Evolutionary conservation across 2,888 invertebrate genomes (phyloP).

Genomic region (Limulus polyphemus): DNA sequence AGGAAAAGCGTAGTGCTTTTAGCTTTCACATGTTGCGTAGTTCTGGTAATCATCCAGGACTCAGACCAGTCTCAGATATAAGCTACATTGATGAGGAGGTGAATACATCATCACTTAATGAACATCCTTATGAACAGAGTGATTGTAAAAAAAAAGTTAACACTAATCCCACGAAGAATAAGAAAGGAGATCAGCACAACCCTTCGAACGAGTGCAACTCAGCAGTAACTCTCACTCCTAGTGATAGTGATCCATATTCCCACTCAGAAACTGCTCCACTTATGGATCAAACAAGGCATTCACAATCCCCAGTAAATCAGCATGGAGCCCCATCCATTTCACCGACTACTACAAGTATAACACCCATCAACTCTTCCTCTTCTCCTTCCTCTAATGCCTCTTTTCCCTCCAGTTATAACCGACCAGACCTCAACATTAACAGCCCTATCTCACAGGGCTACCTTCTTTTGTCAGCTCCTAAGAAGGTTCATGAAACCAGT

Average conservation of each 20-base stretch:
- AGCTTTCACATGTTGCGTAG: slow-evolving; percentile 64
- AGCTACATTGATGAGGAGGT: slow-evolving; percentile 62
- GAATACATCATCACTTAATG: slow-evolving; percentile 36
- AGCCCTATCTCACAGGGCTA: slow-evolving; percentile 24
- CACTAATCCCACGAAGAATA: too few species aligned
- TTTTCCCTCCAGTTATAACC: slow-evolving; percentile 2
- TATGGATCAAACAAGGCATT: neutral
- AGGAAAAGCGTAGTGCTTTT: slow-evolving; percentile 94
- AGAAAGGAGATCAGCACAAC: neutral
- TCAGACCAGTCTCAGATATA: slow-evolving; percentile 66
- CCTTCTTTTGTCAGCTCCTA: slow-evolving; percentile 24
- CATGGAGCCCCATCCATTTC: too few species aligned
- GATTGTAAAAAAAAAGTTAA: too few species aligned
- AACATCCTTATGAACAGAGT: slow-evolving; percentile 25
- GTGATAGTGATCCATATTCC: neutral
- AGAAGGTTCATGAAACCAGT: slow-evolving; percentile 54
- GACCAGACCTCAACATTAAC: neutral
- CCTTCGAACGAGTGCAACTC: neutral
- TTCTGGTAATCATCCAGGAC: slow-evolving; percentile 60
- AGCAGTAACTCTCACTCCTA: neutral
- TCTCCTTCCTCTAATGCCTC: slow-evolving; percentile 13
- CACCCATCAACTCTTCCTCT: slow-evolving; percentile 17
- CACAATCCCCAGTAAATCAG: too few species aligned
- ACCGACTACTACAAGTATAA: neutral
- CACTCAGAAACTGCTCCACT: slow-evolving; percentile 1